These are phyloP conservation scores for Paedocypris micromegethes DNA, from an alignment of 2,797 vertebrate species.

Conservation along the genomic window DNA sequence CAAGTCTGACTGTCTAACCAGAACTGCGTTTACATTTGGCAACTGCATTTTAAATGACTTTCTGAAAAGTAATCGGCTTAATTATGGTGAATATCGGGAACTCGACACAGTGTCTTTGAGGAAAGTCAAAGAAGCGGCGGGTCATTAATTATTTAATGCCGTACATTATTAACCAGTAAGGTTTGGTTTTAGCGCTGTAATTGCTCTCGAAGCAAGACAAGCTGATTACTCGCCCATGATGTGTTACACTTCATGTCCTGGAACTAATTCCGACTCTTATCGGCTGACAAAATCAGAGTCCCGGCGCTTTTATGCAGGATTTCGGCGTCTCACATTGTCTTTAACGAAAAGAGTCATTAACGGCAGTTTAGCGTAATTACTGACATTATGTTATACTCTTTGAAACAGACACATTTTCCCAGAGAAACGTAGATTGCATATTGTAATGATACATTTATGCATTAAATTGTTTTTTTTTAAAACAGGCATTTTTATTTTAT, in stretches of 20 bases:
- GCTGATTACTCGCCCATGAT: not conserved
- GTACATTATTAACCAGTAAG: conserved; percentile 42
- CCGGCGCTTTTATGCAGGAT: not conserved
- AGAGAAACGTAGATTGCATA: too few relatives aligned
- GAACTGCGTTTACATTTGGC: too few relatives aligned
- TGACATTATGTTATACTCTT: too few relatives aligned
- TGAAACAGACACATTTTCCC: too few relatives aligned
- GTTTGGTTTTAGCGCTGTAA: conserved; percentile 23
- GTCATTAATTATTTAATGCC: conserved; percentile 37
- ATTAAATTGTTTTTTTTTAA: too few relatives aligned
- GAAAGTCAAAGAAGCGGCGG: conserved; percentile 32
- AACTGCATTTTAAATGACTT: too few relatives aligned
- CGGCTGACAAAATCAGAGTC: not conserved
- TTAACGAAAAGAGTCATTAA: too few relatives aligned
- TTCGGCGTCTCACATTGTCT: not conserved
- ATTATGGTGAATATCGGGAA: not conserved
- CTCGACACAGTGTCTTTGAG: conserved; percentile 25
- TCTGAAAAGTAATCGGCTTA: too few relatives aligned
- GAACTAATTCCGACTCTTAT: conserved; percentile 11
- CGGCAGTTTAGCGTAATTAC: too few relatives aligned
- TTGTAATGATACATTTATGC: too few relatives aligned
- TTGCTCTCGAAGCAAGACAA: not conserved
- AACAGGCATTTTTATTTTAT: too few relatives aligned
- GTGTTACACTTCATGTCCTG: conserved; percentile 19
- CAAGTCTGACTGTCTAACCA: too few relatives aligned